These are phyloP conservation scores for Homarus americanus DNA, from an alignment of 1,140 invertebrate genomes.

Conservation along the genomic window DNA sequence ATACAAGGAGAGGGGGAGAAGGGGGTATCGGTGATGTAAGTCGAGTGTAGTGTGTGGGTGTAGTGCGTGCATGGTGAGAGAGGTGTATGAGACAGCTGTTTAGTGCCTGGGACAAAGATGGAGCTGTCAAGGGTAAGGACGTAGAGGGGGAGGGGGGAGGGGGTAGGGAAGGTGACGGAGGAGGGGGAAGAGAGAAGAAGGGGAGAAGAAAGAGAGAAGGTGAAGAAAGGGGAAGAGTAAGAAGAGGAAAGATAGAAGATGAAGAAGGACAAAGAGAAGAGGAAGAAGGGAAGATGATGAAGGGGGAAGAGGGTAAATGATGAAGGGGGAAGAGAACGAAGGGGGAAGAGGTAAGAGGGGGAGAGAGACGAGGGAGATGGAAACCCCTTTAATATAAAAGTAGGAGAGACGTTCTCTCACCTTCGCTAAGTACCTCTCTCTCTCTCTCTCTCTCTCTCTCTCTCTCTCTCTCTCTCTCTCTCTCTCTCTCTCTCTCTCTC, in stretches of 20 bases:
- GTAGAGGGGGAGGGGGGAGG: too few relatives aligned
- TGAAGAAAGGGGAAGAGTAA: background rate
- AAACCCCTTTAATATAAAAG: too few relatives aligned
- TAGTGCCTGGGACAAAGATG: background rate
- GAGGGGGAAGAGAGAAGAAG: background rate
- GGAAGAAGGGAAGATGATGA: too few relatives aligned
- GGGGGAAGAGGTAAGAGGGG: too few relatives aligned
- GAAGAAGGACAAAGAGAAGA: background rate
- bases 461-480: background rate
- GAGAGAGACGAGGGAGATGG: too few relatives aligned
- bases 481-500: background rate
- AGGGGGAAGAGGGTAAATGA: too few relatives aligned
- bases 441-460: conserved; percentile 32
- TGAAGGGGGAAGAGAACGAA: too few relatives aligned
- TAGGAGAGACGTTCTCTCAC: background rate
- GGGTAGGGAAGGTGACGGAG: background rate
- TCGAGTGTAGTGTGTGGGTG: background rate
- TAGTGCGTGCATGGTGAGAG: background rate
- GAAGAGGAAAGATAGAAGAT: background rate
- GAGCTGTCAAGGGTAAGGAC: background rate
- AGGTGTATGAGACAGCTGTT: conserved; percentile 25
- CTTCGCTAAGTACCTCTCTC: background rate
- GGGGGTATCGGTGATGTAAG: background rate
- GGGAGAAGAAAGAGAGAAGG: background rate
- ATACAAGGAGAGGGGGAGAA: too few relatives aligned